Percentiles rank a stretch among this genome's conserved stretches.
phyloP scores from a whole-genome alignment of 30 jellyfish, hydroid and myxozoan genomes.

The Aurelia aurita complex sp. Pacific region DNA sequence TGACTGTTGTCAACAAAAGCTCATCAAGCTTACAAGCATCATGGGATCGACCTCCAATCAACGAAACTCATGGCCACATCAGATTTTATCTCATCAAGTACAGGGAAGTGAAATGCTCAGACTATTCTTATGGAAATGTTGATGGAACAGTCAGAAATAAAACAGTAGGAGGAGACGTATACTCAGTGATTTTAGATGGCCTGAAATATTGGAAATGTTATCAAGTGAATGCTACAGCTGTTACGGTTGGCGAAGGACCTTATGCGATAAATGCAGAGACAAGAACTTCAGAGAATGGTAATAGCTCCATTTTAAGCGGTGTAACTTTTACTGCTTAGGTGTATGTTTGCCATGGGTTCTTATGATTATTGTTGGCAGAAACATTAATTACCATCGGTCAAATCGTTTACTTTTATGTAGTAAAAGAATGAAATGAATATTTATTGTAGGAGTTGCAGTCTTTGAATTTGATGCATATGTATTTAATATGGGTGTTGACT shows the following conservation, averaged over 20 bases:
- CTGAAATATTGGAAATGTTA: conserved; percentile 20
- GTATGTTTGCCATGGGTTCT: too few relatives aligned
- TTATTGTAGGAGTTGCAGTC: neutral
- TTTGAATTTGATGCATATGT: too few relatives aligned
- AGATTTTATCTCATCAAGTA: conserved; percentile 1
- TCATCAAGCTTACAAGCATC: neutral
- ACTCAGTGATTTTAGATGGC: neutral
- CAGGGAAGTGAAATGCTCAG: neutral
- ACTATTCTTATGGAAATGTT: neutral
- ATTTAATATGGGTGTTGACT: too few relatives aligned
- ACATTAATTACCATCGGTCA: too few relatives aligned
- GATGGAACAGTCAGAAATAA: neutral
- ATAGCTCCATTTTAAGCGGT: too few relatives aligned
- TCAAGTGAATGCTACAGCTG: conserved; percentile 3
- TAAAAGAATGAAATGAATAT: too few relatives aligned
- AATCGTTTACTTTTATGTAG: too few relatives aligned
- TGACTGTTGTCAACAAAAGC: neutral
- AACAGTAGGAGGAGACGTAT: neutral
- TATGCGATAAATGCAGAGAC: neutral
- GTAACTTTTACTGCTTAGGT: too few relatives aligned
- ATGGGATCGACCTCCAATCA: neutral
- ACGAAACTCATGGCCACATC: neutral
- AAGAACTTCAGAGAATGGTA: conserved; percentile 10
- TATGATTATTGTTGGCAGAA: too few relatives aligned
- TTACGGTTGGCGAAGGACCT: conserved; percentile 3